These are phyloP conservation scores for Hepsetus odoe DNA, from an alignment of 2,113 vertebrate species.

Conservation along the genomic window DNA sequence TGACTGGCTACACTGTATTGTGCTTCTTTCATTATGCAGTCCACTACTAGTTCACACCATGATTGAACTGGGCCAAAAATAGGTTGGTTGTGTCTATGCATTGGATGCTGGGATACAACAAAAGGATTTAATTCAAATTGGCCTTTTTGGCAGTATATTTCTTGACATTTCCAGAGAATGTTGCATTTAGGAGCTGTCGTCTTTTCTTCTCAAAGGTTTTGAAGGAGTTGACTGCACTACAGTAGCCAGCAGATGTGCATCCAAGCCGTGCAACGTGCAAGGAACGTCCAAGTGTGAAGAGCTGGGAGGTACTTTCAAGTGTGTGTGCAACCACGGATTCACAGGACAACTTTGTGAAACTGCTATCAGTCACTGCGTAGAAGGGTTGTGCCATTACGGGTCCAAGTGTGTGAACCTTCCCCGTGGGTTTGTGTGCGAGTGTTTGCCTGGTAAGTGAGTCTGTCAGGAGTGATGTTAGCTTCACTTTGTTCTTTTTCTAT, in stretches of 20 bases:
- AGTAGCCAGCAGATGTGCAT: conserved; percentile 66
- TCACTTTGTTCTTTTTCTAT: conserved; percentile 3
- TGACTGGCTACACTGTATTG: no score
- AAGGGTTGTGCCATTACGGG: conserved; percentile 72
- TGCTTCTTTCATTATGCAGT: no score
- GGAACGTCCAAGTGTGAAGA: conserved; percentile 69
- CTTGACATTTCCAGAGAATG: no score
- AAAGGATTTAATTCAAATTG: no score
- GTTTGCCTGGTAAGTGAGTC: conserved; percentile 70
- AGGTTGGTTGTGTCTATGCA: no score
- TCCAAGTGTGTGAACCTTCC: conserved; percentile 67
- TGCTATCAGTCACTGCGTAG: conserved; percentile 68
- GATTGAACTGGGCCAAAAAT: no score
- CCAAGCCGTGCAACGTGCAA: conserved; percentile 67
- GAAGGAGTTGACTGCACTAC: conserved; percentile 67
- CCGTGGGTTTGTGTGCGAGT: conserved; percentile 70
- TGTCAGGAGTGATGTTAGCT: background rate
- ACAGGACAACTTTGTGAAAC: conserved; percentile 68
- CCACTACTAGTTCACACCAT: no score
- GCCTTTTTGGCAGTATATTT: no score
- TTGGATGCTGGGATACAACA: no score
- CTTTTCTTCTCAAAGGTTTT: conserved; percentile 67
- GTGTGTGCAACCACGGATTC: conserved; percentile 72
- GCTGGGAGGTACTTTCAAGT: conserved; percentile 68
- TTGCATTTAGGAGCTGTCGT: no score